Evolutionary conservation across 53 echinoderm and acorn worm genomes (phyloP).

Genomic region (Luidia sarsii): DNA sequence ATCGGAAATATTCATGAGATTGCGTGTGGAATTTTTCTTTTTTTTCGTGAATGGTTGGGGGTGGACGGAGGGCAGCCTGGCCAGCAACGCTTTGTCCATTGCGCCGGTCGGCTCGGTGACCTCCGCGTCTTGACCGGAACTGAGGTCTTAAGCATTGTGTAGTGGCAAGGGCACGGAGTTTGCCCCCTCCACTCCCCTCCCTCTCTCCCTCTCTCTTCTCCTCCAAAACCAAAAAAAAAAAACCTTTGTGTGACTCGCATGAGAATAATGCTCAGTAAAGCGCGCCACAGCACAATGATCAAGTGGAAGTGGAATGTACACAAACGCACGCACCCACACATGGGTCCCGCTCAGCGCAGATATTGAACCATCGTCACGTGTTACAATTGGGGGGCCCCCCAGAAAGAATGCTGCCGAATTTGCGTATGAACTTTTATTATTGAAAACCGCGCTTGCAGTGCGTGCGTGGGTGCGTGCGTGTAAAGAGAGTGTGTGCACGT

Average conservation of each 20-base stretch:
- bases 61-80: too few species aligned
- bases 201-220: too few species aligned
- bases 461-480: too few species aligned
- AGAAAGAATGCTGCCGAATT: slow-evolving; percentile 40
- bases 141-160: background rate
- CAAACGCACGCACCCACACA: background rate
- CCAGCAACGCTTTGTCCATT: background rate
- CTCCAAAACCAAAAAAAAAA: too few species aligned
- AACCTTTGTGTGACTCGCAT: too few species aligned
- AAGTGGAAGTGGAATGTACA: slow-evolving; percentile 44
- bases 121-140: slow-evolving; percentile 43
- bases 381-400: background rate
- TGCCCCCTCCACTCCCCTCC: too few species aligned
- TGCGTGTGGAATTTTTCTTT: background rate
- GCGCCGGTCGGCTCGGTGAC: background rate
- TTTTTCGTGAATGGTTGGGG: too few species aligned
- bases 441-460: too few species aligned
- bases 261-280: background rate
- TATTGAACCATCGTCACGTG: slow-evolving; percentile 30
- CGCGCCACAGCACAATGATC: slow-evolving; percentile 32
- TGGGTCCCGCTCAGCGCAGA: too few species aligned
- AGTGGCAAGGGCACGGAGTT: slow-evolving; percentile 28
- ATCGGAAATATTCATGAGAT: slow-evolving; percentile 25
- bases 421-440: slow-evolving; percentile 39
- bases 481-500: background rate